Evolutionary conservation across 1,140 invertebrate genomes (phyloP).

Genomic region (Amphibalanus amphitrite): DNA sequence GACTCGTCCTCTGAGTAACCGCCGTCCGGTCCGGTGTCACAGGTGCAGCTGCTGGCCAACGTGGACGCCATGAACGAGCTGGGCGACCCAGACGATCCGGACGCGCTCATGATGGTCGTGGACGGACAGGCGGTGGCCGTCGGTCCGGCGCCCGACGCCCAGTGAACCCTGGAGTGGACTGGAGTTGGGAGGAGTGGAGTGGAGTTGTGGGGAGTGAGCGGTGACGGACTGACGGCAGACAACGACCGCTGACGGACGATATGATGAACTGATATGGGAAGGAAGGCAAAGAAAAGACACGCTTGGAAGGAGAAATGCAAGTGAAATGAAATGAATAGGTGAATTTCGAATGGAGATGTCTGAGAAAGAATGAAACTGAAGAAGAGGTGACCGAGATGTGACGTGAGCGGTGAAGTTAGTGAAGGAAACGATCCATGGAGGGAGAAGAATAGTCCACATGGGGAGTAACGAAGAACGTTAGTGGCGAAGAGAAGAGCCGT

Average conservation of each 20-base stretch:
- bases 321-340: background rate
- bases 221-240: too few relatives aligned
- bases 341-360: background rate
- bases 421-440: too few relatives aligned
- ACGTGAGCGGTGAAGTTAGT: too few relatives aligned
- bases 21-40: background rate
- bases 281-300: background rate
- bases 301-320: background rate
- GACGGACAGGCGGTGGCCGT: background rate
- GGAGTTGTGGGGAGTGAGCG: background rate
- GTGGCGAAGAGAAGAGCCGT: too few relatives aligned
- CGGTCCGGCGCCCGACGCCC: background rate
- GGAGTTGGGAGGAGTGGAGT: background rate
- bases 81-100: background rate
- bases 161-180: background rate
- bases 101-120: background rate
- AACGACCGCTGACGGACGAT: too few relatives aligned
- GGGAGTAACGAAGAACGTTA: too few relatives aligned
- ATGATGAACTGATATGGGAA: background rate
- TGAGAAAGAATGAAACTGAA: too few relatives aligned
- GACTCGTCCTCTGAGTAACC: too few relatives aligned
- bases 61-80: background rate
- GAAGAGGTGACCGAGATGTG: too few relatives aligned
- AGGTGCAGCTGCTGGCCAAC: background rate
- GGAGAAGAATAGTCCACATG: too few relatives aligned